Evolutionary conservation across 1,140 invertebrate genomes (phyloP).

Genomic region (Paraescarpia echinospica): DNA sequence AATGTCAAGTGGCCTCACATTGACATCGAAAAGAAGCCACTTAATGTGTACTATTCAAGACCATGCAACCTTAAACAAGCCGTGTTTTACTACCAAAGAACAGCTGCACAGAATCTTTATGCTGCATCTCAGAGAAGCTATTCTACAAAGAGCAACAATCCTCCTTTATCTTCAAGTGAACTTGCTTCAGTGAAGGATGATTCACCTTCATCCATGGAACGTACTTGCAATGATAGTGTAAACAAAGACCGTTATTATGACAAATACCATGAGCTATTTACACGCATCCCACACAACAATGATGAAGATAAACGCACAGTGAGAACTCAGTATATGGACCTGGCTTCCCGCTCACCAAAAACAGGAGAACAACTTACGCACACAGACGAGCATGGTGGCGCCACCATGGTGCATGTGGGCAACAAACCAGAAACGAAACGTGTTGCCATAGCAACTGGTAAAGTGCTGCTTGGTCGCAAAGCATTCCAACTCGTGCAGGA

Average conservation of each 20-base stretch:
- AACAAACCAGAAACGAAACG: slow-evolving; percentile 71
- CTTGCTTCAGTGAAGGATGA: background rate
- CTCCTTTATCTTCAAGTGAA: background rate
- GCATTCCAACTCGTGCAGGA: slow-evolving; percentile 72
- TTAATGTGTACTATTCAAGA: background rate
- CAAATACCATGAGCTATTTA: background rate
- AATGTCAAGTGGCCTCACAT: background rate
- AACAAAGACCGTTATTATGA: background rate
- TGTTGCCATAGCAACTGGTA: slow-evolving; percentile 69
- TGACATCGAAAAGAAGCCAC: background rate
- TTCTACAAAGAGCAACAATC: background rate
- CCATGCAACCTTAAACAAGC: background rate
- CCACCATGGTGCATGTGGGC: slow-evolving; percentile 89
- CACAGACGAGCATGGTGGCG: slow-evolving; percentile 75
- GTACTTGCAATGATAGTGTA: background rate
- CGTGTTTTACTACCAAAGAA: background rate
- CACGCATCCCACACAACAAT: background rate
- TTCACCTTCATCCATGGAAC: background rate
- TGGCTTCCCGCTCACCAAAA: background rate
- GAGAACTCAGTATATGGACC: background rate
- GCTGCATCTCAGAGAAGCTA: background rate
- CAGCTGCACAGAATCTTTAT: background rate
- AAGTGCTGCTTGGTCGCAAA: slow-evolving; percentile 68
- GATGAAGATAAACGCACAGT: background rate
- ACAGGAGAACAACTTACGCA: slow-evolving; percentile 66